phyloP scores from a whole-genome alignment of 2,797 vertebrate species.

The Melanotaenia nigrans region DNA sequence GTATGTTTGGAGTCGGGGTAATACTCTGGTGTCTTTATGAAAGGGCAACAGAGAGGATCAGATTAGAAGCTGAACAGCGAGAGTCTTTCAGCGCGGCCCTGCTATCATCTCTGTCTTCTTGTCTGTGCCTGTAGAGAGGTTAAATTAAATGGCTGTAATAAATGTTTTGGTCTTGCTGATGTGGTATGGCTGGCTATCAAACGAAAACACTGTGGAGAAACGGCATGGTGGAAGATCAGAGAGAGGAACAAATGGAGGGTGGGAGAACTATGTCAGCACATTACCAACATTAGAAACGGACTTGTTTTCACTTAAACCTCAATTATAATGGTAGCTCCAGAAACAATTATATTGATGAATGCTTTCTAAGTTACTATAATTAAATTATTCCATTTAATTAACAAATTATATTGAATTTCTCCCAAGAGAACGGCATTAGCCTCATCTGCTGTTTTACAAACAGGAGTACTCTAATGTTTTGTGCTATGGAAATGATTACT shows the following conservation, averaged over 20 bases:
- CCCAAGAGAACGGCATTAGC: constrained; percentile 82
- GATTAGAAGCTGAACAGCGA: constrained; percentile 92
- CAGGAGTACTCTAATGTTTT: constrained; percentile 79
- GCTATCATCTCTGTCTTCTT: constrained; percentile 95
- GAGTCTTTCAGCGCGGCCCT: constrained; percentile 87
- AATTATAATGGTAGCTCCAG: constrained; percentile 83
- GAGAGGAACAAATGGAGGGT: constrained; percentile 72
- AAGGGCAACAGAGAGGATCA: constrained; percentile 92
- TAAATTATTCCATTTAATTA: constrained; percentile 90
- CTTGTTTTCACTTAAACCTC: constrained; percentile 88
- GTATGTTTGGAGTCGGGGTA: constrained; percentile 95
- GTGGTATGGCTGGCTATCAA: constrained; percentile 91
- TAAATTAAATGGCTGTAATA: constrained; percentile 99
- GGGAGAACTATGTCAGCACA: constrained; percentile 77
- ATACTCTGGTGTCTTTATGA: constrained; percentile 91
- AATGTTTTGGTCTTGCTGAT: constrained; percentile 91
- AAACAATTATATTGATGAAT: constrained; percentile 90
- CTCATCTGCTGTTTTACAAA: constrained; percentile 86
- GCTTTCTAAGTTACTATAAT: constrained; percentile 87
- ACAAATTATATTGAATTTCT: constrained; percentile 87
- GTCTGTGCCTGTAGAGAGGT: constrained; percentile 94
- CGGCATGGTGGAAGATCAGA: constrained; percentile 91
- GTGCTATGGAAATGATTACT: constrained; percentile 80
- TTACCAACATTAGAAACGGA: constrained; percentile 85
- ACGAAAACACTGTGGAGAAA: constrained; percentile 88